Percentiles rank a stretch among this genome's conserved stretches.
phyloP scores from a whole-genome alignment of 2,113 vertebrate genomes.

The Tragelaphus buxtoni region DNA sequence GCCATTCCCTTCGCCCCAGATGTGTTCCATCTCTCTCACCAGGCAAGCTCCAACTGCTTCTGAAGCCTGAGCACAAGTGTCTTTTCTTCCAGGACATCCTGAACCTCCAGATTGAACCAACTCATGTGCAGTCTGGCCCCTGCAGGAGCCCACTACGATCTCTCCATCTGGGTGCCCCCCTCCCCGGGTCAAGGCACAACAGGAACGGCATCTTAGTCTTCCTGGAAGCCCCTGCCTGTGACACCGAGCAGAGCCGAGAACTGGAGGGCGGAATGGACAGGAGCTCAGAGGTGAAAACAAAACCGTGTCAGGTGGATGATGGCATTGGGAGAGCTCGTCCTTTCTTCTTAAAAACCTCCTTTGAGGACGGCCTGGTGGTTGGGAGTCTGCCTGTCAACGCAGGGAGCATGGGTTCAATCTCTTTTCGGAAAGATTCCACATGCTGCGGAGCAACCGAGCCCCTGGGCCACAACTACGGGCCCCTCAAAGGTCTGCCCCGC shows the following conservation, averaged over 20 bases:
- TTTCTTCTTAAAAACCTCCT: not conserved
- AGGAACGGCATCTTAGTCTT: not conserved
- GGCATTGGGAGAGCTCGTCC: rapidly evolving
- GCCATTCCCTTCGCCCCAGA: not conserved
- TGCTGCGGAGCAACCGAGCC: rapidly evolving
- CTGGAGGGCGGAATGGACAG: not conserved
- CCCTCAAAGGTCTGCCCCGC: rapidly evolving
- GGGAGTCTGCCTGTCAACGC: not conserved
- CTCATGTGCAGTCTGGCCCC: not conserved
- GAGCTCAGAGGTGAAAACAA: not conserved
- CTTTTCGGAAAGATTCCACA: not conserved
- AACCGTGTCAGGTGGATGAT: not conserved
- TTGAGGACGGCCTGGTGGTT: not conserved
- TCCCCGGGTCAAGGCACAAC: rapidly evolving
- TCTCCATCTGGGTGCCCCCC: not conserved
- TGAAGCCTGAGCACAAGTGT: not conserved
- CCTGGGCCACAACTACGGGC: not conserved
- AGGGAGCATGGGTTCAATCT: not conserved
- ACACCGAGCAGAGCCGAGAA: not conserved
- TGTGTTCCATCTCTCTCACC: not conserved
- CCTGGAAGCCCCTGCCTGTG: not conserved
- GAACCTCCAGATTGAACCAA: not conserved
- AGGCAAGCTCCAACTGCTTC: not conserved
- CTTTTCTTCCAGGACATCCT: not conserved
- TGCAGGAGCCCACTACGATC: not conserved